Percentiles rank a stretch among this genome's conserved stretches.
These are phyloP conservation scores for Melinaea menophilus DNA, from an alignment of 2,888 invertebrate species.

Conservation along the genomic window DNA sequence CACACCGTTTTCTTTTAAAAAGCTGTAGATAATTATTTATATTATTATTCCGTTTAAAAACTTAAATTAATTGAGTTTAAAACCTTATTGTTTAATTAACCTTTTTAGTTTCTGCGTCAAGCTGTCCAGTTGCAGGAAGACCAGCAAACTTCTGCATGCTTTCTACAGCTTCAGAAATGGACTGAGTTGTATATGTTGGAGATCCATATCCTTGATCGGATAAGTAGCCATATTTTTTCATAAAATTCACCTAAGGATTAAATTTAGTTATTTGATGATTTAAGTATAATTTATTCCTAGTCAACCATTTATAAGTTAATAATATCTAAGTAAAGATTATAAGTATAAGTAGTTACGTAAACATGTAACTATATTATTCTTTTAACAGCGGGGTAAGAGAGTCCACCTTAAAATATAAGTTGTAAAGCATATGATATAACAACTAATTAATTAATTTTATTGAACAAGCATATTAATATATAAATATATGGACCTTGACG, in stretches of 20 bases:
- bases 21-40: slow-evolving; percentile 61
- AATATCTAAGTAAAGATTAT: too few relatives aligned
- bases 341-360: too few relatives aligned
- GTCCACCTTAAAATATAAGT: too few relatives aligned
- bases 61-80: neutral
- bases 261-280: neutral
- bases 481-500: too few relatives aligned
- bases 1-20: slow-evolving; percentile 82
- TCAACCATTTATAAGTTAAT: too few relatives aligned
- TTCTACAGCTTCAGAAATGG: slow-evolving; percentile 80
- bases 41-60: neutral
- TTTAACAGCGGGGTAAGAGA: too few relatives aligned
- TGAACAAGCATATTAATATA: too few relatives aligned
- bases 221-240: slow-evolving; percentile 85
- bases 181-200: slow-evolving; percentile 77
- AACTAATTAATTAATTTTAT: too few relatives aligned
- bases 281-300: too few relatives aligned
- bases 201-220: slow-evolving; percentile 56
- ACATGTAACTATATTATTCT: too few relatives aligned
- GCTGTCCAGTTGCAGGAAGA: slow-evolving; percentile 81
- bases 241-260: slow-evolving; percentile 77
- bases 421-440: too few relatives aligned
- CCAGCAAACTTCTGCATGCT: slow-evolving; percentile 85
- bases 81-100: slow-evolving; percentile 48
- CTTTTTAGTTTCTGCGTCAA: slow-evolving; percentile 81